These are phyloP conservation scores for Hybos culiciformis DNA, from an alignment of 2,888 invertebrate species.

Conservation along the genomic window DNA sequence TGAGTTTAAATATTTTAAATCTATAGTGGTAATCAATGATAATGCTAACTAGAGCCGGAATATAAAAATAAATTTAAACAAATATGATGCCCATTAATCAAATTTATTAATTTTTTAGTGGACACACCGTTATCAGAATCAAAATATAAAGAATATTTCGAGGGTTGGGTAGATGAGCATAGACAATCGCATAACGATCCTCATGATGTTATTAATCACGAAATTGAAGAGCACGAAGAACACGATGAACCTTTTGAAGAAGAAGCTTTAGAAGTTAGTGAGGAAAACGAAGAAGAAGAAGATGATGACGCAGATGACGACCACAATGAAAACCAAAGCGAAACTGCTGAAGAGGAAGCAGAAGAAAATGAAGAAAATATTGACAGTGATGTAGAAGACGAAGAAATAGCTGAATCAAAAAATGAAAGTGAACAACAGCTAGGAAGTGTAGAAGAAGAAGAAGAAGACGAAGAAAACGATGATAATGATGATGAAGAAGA, in stretches of 20 bases:
- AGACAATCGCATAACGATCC: conserved; percentile 27
- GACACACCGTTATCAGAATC: conserved; percentile 49
- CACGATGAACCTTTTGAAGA: conserved; percentile 26
- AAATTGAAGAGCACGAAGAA: conserved; percentile 29
- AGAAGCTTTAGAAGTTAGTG: conserved; percentile 19
- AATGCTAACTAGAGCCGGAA: not conserved
- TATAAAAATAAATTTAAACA: not conserved
- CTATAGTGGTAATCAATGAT: not conserved
- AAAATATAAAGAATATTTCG: conserved; percentile 57
- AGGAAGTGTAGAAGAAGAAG: conserved; percentile 35
- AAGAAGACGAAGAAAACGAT: conserved; percentile 29
- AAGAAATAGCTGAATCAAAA: conserved; percentile 19
- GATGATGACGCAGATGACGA: conserved; percentile 26
- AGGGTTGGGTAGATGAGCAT: conserved; percentile 55
- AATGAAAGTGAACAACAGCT: conserved; percentile 17
- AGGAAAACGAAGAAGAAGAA: conserved; percentile 23
- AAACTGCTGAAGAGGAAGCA: conserved; percentile 17
- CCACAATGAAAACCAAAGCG: conserved; percentile 23
- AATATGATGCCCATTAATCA: not conserved
- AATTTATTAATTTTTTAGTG: conserved; percentile 30
- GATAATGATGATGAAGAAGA: conserved; percentile 23
- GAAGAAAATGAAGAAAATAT: conserved; percentile 23
- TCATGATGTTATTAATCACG: conserved; percentile 25
- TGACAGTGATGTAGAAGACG: conserved; percentile 16
- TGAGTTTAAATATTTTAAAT: conserved; percentile 38